Evolutionary conservation across 2,113 vertebrate genomes (phyloP).

Genomic region (Nothocercus nigrocapillus): DNA sequence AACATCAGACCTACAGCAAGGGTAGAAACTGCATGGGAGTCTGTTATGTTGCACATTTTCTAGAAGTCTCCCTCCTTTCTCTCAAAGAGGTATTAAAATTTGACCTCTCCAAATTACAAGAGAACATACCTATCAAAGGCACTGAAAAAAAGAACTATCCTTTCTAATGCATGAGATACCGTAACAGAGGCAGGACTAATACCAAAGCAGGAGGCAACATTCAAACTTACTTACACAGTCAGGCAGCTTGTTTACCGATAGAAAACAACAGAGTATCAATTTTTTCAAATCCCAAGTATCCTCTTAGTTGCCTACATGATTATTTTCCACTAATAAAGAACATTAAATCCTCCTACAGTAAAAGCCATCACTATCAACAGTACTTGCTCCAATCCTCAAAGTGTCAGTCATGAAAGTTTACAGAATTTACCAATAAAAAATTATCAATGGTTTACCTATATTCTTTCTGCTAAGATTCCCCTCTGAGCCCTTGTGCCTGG

Average conservation of each 20-base stretch:
- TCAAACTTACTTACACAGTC: not conserved
- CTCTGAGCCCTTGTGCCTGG: not conserved
- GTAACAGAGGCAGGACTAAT: not conserved
- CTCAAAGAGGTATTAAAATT: not conserved
- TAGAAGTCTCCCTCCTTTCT: not conserved
- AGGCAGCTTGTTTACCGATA: not conserved
- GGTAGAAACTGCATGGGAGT: conserved; percentile 5
- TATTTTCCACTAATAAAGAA: not conserved
- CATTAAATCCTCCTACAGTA: not conserved
- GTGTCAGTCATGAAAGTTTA: not conserved
- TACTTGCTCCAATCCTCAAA: not conserved
- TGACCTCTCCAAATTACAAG: not conserved
- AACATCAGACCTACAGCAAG: conserved; percentile 20
- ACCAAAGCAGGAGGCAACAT: not conserved
- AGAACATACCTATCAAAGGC: fast-evolving
- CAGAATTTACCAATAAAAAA: not conserved
- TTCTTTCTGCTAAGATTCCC: not conserved
- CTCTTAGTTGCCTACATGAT: not conserved
- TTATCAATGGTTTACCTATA: not conserved
- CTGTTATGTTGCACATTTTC: not conserved
- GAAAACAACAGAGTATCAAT: not conserved
- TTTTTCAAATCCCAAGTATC: not conserved
- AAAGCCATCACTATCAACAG: not conserved
- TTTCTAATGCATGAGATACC: not conserved
- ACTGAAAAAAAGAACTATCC: not conserved